phyloP scores from a whole-genome alignment of 2,113 vertebrate species.

The Oceanites oceanicus region DNA sequence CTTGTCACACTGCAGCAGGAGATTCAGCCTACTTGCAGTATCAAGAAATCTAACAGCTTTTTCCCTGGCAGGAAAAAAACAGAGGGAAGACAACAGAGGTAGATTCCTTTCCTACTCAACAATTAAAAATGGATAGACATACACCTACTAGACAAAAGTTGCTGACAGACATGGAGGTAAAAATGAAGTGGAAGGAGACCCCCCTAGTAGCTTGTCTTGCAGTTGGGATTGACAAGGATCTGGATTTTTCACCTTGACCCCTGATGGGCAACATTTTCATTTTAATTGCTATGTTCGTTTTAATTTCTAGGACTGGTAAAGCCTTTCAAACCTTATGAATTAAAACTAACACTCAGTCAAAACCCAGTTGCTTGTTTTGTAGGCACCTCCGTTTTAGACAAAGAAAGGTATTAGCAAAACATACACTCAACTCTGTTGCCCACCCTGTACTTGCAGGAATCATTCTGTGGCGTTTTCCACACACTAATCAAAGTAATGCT shows the following conservation, averaged over 20 bases:
- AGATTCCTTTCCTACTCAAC: constrained; percentile 8
- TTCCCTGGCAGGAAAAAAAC: not conserved
- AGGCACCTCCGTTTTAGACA: not conserved
- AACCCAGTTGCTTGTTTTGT: not conserved
- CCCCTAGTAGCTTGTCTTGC: not conserved
- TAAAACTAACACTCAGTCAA: not conserved
- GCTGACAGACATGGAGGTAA: not conserved
- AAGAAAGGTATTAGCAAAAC: not conserved
- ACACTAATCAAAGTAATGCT: not conserved
- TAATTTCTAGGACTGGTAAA: not conserved
- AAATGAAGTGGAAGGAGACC: not conserved
- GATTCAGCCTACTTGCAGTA: not conserved
- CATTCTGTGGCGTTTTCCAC: not conserved
- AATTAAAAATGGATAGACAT: constrained; percentile 14
- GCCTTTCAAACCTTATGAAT: not conserved
- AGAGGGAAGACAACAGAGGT: not conserved
- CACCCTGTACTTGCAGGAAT: not conserved
- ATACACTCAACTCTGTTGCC: not conserved
- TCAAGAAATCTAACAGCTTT: constrained; percentile 1
- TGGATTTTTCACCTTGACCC: not conserved
- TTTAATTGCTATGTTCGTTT: not conserved
- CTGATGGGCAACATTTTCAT: not conserved
- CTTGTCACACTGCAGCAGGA: not conserved
- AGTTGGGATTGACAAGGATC: not conserved
- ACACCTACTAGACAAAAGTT: not conserved